Conservation (phyloP, 2,797 vertebrate genomes). For the Ptychobarbus kaznakovi region DNA sequence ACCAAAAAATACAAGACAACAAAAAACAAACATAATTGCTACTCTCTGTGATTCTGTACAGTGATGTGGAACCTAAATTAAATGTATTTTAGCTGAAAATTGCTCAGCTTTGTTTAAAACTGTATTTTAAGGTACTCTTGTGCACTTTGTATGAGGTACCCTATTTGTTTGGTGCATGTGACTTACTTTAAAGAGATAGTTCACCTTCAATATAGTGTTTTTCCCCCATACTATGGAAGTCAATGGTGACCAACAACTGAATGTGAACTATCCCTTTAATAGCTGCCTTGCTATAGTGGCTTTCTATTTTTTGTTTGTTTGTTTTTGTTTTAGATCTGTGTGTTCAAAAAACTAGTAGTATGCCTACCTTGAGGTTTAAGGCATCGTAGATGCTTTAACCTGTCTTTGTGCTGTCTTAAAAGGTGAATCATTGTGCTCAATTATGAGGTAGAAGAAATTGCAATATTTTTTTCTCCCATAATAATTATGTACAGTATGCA, state of each 20-base stretch:
- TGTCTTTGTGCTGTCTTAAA: background rate
- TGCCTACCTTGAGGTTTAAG: background rate
- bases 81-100: slow-evolving; percentile 48
- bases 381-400: background rate
- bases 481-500: background rate
- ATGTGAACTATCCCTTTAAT: too few relatives aligned
- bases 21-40: slow-evolving; percentile 60
- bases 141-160: background rate
- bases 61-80: slow-evolving; percentile 16
- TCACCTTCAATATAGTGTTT: too few relatives aligned
- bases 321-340: background rate
- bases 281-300: too few relatives aligned
- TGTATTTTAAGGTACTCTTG: background rate
- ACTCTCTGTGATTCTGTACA: slow-evolving; percentile 50
- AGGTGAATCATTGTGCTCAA: background rate
- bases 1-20: background rate
- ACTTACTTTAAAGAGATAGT: background rate
- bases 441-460: background rate
- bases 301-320: too few relatives aligned
- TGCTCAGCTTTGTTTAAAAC: background rate
- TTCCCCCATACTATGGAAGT: too few relatives aligned
- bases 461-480: background rate
- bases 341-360: background rate
- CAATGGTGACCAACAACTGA: too few relatives aligned
- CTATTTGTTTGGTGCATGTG: background rate